Conservation (phyloP, 2,797 vertebrate genomes). For the Sebastes taczanowskii region DNA sequence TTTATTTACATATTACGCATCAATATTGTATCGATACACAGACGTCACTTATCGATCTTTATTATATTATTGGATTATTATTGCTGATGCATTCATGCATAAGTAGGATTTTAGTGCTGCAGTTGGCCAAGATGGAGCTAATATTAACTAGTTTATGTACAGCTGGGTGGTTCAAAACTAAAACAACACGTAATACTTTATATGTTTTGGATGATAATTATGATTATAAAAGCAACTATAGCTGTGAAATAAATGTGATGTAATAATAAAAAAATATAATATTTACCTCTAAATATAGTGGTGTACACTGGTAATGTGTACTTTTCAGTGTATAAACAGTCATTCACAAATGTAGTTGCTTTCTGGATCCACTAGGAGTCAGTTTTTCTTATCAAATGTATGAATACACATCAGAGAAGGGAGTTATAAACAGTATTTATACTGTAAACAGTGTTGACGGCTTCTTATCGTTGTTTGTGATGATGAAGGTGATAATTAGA, state of each 20-base stretch:
- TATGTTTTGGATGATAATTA: background rate
- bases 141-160: no score
- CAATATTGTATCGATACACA: no score
- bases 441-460: background rate
- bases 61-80: background rate
- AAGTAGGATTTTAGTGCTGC: background rate
- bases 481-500: background rate
- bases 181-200: background rate
- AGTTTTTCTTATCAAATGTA: slow-evolving; percentile 47
- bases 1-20: no score
- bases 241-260: background rate
- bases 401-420: background rate
- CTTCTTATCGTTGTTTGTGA: background rate
- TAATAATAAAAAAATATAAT: background rate
- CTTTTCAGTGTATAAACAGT: background rate
- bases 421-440: background rate
- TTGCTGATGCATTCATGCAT: background rate
- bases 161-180: background rate
- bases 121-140: background rate
- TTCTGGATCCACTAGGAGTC: slow-evolving; percentile 64
- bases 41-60: background rate
- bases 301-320: background rate
- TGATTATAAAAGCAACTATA: background rate
- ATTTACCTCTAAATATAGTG: background rate
- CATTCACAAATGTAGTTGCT: slow-evolving; percentile 33